phyloP scores from a whole-genome alignment of 2,888 invertebrate species.

The Folsomia manolachei region DNA sequence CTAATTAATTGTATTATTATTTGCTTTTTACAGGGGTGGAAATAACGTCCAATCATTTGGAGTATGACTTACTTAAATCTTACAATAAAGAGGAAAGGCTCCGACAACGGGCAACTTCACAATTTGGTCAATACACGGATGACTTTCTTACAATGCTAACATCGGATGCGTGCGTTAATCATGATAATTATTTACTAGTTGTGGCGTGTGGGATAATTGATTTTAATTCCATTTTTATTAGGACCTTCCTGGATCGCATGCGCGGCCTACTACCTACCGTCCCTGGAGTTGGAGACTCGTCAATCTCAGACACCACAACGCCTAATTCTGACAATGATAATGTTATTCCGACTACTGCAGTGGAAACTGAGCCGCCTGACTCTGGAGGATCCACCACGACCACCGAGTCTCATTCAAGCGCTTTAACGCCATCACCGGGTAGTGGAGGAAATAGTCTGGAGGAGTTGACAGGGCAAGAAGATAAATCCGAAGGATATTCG shows the following conservation, averaged over 20 bases:
- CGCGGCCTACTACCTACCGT: no score
- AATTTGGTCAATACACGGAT: constrained; percentile 46
- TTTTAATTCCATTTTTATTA: constrained; percentile 17
- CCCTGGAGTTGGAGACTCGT: constrained; percentile 25
- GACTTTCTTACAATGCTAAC: constrained; percentile 47
- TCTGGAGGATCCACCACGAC: constrained; percentile 15
- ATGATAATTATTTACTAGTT: no score
- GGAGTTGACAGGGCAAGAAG: not conserved
- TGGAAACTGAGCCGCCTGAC: constrained; percentile 23
- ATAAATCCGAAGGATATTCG: constrained; percentile 19
- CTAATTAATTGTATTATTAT: no score
- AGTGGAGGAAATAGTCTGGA: not conserved
- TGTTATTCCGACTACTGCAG: constrained; percentile 25
- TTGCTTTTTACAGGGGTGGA: no score
- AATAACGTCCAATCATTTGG: constrained; percentile 69
- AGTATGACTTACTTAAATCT: constrained; percentile 76
- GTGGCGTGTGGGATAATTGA: not conserved
- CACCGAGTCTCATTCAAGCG: constrained; percentile 5
- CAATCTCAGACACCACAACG: not conserved
- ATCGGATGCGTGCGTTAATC: constrained; percentile 44
- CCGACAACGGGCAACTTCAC: constrained; percentile 58
- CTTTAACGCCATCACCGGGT: constrained; percentile 9
- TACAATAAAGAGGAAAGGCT: constrained; percentile 77
- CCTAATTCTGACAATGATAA: constrained; percentile 9
- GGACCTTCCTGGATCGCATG: constrained; percentile 45